Evolutionary conservation across 2,888 invertebrate species (phyloP), one percentile per base, ranked within the genome.

Genomic region (Drosophila subsilvestris): DNA sequence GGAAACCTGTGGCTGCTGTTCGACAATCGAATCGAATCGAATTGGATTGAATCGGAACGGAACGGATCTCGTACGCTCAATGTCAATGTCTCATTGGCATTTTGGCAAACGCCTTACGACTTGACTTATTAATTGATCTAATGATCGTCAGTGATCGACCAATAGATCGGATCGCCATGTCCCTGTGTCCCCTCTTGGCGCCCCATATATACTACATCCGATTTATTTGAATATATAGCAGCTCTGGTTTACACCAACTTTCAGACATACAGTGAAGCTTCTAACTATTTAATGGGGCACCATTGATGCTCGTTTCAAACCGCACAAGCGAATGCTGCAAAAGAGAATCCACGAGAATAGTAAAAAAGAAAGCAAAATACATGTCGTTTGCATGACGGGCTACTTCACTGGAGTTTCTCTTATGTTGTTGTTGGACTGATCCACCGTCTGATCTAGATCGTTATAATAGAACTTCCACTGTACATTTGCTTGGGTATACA

Each of bases 41-140:
- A 10, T 55, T 27, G 60, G 61, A 48, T 63, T 27, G 60, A 63
- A 48, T 63, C 63, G 58, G 43, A 68, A 53, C 58, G 62, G 50
- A 75, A 53, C 58, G 62, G 50, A 75, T 69, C 67, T 67, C 74
- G 74, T 60, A 66, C 66, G 78, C 79, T 86, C 85, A 86, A 86
- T 86, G 85, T 86, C 85, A 86, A 86, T 86, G 89, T 73, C 85
- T 86, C 89, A 86, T 84, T 88, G 85, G 79, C 76, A 88, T 86
- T 86, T 86, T 88, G 85, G 89, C 85, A 88, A 85, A 74, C 76
- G 75, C 53, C 62, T 66, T 74, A 57, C 75, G 67, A 75, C 49
- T 57, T 79, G 80, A 73, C 74, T 87, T 79, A 85, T 86, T 86
- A 86, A 88, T 86, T 79, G 87, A 76, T 70, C 45, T 59, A 73